Evolutionary conservation across 2,797 vertebrate species (phyloP).

Genomic region (Pogonophryne albipinna): DNA sequence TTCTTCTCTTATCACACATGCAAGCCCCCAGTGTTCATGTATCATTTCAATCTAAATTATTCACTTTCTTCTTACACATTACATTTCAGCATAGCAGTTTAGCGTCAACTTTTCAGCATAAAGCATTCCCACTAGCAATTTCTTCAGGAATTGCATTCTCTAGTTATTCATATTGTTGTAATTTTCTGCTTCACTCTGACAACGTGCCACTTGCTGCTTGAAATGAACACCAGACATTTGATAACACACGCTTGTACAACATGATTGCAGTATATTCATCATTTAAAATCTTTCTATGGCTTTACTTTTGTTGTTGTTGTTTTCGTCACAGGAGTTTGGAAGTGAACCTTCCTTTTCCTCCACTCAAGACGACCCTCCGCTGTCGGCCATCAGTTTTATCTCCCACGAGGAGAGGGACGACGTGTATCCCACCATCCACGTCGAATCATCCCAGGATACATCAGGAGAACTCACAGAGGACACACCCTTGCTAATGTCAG

Average conservation of each 20-base stretch:
- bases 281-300: background rate
- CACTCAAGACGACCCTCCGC: constrained; percentile 79
- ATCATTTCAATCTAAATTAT: no score
- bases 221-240: background rate
- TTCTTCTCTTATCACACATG: no score
- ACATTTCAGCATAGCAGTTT: no score
- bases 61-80: no score
- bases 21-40: no score
- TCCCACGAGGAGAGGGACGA: constrained; percentile 58
- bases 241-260: background rate
- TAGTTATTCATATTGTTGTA: background rate
- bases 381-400: constrained; percentile 85
- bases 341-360: constrained; percentile 44
- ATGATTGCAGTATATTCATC: background rate
- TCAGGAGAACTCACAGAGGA: background rate
- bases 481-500: background rate
- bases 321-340: constrained; percentile 67
- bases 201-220: background rate
- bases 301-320: constrained; percentile 5
- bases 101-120: no score
- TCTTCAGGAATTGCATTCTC: no score
- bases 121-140: no score
- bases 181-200: constrained; percentile 22
- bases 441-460: background rate
- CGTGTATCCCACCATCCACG: constrained; percentile 59